Base-by-base conservation (phyloP, 1,140 invertebrate genomes). In the Belonocnema kinseyi region DNA sequence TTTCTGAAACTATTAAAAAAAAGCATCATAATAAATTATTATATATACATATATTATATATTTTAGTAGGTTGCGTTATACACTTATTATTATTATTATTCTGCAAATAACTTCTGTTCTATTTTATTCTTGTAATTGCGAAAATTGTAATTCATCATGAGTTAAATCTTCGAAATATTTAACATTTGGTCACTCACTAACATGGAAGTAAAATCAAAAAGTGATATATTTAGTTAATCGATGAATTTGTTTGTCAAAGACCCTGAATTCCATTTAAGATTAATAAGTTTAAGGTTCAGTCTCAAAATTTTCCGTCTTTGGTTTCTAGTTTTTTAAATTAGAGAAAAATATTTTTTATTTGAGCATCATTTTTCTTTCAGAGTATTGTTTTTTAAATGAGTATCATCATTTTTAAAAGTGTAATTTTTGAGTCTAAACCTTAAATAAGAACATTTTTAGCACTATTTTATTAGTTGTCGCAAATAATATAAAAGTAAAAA, bases 131-230 rank as follows among this genome's bases (percentile, higher is more conserved):
- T 10, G 40, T 46, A 16, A 33, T 66, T 46, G 33, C n/a, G 40
- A 66, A 66, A 66, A 26, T 66, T 66, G 61, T 46, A 66, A 66
- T 66, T 40, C 12, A 66, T 66, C 16, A 66, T 66, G 6, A 66
- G 26, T 33, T 66, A 26, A 66, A 46, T 61, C 14, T 61, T 61
- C 33, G 21, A 19, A 66, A 26, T 66, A 66, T 66, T 66, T 66
- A 61, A 61, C 40, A 66, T 66, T n/a, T 66, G 61, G 26, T 66
- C 61, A 66, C 40, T 66, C 61, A 56, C 73, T 76, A 76, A 58
- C 50, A 76, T 73, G 61, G 52, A 74, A 80, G 71, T 80, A 80
- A 71, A 73, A 80, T 80, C 75, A 80, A 76, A 78, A 79, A 74
- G 72, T 79, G 13, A 73, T 73, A 73, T 79, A 73, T 79, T 79